phyloP scores from a whole-genome alignment of 2,113 vertebrate genomes.

The Brachypteracias leptosomus region DNA sequence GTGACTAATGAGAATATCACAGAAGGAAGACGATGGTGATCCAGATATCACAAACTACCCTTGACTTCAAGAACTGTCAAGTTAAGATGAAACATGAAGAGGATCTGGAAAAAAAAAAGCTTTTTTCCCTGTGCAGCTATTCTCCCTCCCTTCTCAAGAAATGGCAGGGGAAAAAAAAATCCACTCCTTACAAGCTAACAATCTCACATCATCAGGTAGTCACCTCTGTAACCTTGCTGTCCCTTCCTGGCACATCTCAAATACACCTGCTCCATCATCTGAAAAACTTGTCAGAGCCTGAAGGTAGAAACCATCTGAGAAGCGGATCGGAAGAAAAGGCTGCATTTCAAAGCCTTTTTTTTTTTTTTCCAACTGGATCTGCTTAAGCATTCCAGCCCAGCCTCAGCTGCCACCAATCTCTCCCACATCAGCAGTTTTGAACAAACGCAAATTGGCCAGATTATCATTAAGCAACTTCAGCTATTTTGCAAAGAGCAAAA shows the following conservation, averaged over 20 bases:
- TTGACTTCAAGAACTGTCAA: not conserved
- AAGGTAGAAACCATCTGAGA: not conserved
- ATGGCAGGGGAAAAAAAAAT: not conserved
- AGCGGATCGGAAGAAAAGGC: not conserved
- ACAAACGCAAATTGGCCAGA: conserved; percentile 24
- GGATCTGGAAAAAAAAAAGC: not conserved
- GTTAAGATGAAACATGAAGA: not conserved
- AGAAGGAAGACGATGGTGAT: not conserved
- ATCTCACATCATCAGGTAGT: not conserved
- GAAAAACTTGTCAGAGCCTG: not conserved
- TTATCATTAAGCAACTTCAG: conserved; percentile 45
- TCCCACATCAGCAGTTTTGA: conserved; percentile 37
- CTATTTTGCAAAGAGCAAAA: conserved; percentile 5
- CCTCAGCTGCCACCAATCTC: conserved; percentile 4
- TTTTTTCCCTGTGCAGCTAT: not conserved
- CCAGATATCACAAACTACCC: not conserved
- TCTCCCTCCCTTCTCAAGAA: not conserved
- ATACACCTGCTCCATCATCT: conserved; percentile 10
- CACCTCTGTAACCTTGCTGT: not conserved
- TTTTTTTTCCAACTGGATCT: not conserved
- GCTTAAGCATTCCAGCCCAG: conserved; percentile 29
- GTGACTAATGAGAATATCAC: not conserved
- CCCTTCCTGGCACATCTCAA: not conserved
- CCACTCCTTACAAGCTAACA: not conserved
- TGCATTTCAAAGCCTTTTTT: not conserved